phyloP scores from a whole-genome alignment of 2,113 vertebrate genomes.

The Formicarius rufipectus region DNA sequence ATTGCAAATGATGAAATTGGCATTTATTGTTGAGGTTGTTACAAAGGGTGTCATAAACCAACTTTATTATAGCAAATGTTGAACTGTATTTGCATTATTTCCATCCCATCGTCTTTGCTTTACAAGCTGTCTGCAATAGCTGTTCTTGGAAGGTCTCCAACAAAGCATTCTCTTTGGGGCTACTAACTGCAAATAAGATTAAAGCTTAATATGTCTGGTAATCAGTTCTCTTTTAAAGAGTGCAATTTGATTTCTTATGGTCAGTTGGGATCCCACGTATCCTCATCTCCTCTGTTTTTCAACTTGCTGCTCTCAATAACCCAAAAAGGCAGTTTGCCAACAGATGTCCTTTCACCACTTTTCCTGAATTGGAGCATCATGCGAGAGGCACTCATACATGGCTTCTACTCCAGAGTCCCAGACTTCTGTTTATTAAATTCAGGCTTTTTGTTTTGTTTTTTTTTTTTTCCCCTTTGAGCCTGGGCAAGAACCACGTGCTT shows the following conservation, averaged over 20 bases:
- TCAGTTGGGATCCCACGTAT: conserved; percentile 30
- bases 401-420: neutral
- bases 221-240: conserved; percentile 57
- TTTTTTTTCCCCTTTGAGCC: neutral
- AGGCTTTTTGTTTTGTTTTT: neutral
- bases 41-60: conserved; percentile 5
- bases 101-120: neutral
- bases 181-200: conserved; percentile 63
- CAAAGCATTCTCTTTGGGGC: conserved; percentile 53
- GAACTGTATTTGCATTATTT: conserved; percentile 33
- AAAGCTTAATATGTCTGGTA: conserved; percentile 59
- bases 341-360: conserved; percentile 21
- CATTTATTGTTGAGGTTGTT: neutral
- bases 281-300: neutral
- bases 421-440: neutral
- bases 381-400: neutral
- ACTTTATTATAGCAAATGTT: conserved; percentile 15
- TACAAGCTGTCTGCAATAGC: conserved; percentile 48
- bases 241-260: conserved; percentile 45
- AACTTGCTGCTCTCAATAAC: conserved; percentile 9
- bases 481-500: neutral
- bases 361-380: neutral
- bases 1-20: conserved; percentile 5
- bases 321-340: conserved; percentile 15
- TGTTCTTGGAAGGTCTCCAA: conserved; percentile 49